Evolutionary conservation across 2,113 vertebrate species (phyloP), one percentile per base, ranked within the genome.

Genomic region (Tiliqua scincoides): DNA sequence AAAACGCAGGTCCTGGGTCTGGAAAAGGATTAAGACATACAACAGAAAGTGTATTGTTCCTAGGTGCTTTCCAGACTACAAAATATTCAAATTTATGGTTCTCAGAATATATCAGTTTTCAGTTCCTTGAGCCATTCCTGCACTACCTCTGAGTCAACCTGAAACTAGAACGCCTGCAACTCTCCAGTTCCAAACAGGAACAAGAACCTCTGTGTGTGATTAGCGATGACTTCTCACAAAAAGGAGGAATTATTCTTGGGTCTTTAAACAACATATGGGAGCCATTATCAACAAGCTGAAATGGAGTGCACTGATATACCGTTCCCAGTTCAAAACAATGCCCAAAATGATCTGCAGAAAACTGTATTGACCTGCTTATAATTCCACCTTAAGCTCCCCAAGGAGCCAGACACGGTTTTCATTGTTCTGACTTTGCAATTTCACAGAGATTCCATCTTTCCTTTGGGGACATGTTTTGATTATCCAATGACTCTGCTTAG

Each of bases 281-380:
- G 87, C 88, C 90, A 94, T 94, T 94, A 95, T 0, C 79, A 85
- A 32, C 89, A 67, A 89, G 87, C 32, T 0, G 90, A 90, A 95
- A 93, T 89, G 93, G 90, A 89, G 91, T 82, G 91, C 89, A 90
- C 91, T 89, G 92, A 91, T 93, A 93, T 91, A 89, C 88, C 92
- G 78, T 91, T 0, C 87, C 92, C 91, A 89, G 91, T 91, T 87
- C 93, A 89, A 90, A 94, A 93, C 94, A 93, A 95, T 93, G 92
- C 92, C 93, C 91, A 91, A 79, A 93, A 90, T 74, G 88, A 84
- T 93, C 78, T 84, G 88, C 62, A 78, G 63, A 86, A 93, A 76
- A 90, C 76, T 93, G 78, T 84, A 73, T 88, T 85, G 91, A 88
- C 77, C 91, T 92, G 86, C 86, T 93, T 91, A 74, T 91, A 91